These are phyloP conservation scores for Apamea epomidion DNA, from an alignment of 2,888 invertebrate genomes.

Conservation along the genomic window DNA sequence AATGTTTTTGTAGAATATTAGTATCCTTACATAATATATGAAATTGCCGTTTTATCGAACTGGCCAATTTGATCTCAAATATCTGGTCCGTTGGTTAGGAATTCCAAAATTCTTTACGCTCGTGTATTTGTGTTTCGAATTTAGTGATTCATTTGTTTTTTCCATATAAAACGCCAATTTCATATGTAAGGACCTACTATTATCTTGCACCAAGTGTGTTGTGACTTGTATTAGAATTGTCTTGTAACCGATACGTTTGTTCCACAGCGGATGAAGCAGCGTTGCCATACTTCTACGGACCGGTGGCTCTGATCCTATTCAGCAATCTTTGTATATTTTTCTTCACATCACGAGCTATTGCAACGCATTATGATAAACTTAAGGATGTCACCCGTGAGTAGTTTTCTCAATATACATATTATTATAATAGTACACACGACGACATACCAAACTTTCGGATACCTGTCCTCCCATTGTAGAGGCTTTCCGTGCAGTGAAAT, in stretches of 20 bases:
- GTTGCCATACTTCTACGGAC: constrained; percentile 91
- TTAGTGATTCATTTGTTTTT: not conserved
- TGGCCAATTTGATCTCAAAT: not conserved
- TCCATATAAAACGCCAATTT: not conserved
- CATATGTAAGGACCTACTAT: not conserved
- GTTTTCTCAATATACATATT: not conserved
- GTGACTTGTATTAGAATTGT: not conserved
- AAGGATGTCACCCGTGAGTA: constrained; percentile 88
- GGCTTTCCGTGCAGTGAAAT: not conserved
- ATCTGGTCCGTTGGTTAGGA: not conserved
- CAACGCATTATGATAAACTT: constrained; percentile 88
- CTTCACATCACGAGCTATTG: constrained; percentile 88
- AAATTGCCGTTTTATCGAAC: not conserved
- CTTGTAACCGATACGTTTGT: constrained; percentile 23
- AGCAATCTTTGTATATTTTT: constrained; percentile 90
- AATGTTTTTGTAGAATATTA: not conserved
- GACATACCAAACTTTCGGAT: not conserved
- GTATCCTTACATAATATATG: too few species aligned
- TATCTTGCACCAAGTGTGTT: not conserved
- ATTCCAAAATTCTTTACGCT: not conserved
- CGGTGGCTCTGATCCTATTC: constrained; percentile 89
- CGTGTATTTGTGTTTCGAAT: not conserved
- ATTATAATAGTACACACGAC: not conserved
- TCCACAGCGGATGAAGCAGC: constrained; percentile 90
- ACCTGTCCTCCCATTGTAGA: not conserved